Evolutionary conservation across 2,888 invertebrate species (phyloP).

Genomic region (Pheosia tremula): DNA sequence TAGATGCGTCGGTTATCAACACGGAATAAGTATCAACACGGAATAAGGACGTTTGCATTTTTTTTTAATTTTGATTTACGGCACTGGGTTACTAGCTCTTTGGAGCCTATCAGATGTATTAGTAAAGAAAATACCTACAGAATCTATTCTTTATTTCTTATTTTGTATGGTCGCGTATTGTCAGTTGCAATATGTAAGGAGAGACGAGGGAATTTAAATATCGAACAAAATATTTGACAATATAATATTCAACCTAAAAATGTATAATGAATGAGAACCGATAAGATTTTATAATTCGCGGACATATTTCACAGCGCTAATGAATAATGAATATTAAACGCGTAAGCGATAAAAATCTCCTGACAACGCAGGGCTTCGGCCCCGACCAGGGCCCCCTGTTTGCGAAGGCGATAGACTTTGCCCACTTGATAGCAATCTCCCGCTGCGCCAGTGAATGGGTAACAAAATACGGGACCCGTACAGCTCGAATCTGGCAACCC

Average conservation of each 20-base stretch:
- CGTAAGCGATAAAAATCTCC: constrained; percentile 67
- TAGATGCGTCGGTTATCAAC: no score
- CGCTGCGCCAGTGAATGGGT: constrained; percentile 46
- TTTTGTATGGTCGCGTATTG: no score
- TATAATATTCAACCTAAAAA: constrained; percentile 3
- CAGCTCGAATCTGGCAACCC: constrained; percentile 48
- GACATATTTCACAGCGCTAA: constrained; percentile 50
- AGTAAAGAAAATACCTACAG: no score
- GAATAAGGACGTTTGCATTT: no score
- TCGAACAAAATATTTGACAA: neutral
- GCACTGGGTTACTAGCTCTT: no score
- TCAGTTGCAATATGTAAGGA: no score
- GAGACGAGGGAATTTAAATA: no score
- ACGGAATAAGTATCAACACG: no score
- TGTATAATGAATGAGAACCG: neutral
- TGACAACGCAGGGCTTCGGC: constrained; percentile 49
- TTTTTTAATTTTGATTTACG: no score
- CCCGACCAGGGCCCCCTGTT: constrained; percentile 45
- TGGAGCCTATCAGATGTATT: no score
- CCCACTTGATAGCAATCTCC: constrained; percentile 64
- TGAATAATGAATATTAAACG: constrained; percentile 75
- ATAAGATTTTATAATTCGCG: constrained; percentile 24
- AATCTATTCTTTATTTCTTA: no score
- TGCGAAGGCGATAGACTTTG: constrained; percentile 53
- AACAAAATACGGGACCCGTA: constrained; percentile 63